A percentile compares a stretch with the other conserved stretches of the same genome.
These are phyloP conservation scores for Hydractinia echinata DNA, from an alignment of 30 jellyfish, hydroid and myxozoan species.

Conservation along the genomic window DNA sequence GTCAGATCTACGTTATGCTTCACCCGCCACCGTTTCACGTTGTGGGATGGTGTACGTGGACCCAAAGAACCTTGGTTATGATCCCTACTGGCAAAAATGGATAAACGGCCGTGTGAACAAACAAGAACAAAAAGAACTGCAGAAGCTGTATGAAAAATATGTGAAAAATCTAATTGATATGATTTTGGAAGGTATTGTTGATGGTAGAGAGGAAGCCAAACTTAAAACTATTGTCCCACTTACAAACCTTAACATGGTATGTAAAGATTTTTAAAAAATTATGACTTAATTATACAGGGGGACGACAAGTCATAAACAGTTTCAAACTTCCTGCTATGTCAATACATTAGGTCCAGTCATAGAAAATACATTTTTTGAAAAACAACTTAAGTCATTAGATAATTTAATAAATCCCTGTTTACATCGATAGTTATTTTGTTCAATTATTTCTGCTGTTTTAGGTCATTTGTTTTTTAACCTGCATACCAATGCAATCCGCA, in stretches of 20 bases:
- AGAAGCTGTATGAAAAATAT: slow-evolving; percentile 59
- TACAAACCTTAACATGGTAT: slow-evolving; percentile 89
- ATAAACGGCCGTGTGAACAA: slow-evolving; percentile 63
- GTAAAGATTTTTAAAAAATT: not conserved
- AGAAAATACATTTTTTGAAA: too few relatives aligned
- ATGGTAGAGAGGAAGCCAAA: slow-evolving; percentile 77
- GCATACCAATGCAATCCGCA: too few relatives aligned
- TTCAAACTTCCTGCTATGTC: too few relatives aligned
- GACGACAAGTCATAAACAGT: too few relatives aligned
- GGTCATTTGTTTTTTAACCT: too few relatives aligned
- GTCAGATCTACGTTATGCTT: slow-evolving; percentile 90
- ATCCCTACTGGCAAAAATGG: slow-evolving; percentile 97
- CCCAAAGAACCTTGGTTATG: slow-evolving; percentile 97
- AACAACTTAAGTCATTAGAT: too few relatives aligned
- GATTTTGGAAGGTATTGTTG: slow-evolving; percentile 92
- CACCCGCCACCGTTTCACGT: slow-evolving; percentile 99
- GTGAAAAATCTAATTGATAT: slow-evolving; percentile 81
- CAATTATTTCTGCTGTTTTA: too few relatives aligned
- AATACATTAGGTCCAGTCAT: too few relatives aligned
- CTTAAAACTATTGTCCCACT: slow-evolving; percentile 81
- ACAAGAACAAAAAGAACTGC: slow-evolving; percentile 64
- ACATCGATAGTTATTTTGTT: too few relatives aligned
- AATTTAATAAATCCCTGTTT: too few relatives aligned
- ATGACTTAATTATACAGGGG: too few relatives aligned
- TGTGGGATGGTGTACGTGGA: slow-evolving; percentile 99